Conservation (phyloP, 2,888 invertebrate species). For the Napeogenes inachia region DNA sequence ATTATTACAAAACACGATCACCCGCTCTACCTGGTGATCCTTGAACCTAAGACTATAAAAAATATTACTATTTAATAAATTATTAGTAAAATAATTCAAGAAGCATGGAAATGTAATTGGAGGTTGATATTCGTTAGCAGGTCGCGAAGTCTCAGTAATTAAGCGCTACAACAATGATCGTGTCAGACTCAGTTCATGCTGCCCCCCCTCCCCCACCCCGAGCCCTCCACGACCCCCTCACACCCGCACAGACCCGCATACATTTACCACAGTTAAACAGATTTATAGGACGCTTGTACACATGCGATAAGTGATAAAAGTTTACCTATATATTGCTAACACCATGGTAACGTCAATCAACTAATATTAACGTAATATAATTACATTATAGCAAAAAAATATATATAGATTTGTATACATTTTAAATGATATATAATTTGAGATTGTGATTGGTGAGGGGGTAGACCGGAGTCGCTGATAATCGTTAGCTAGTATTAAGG, state of each 20-base stretch:
- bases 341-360: too few species aligned
- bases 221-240: not conserved
- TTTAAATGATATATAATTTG: too few species aligned
- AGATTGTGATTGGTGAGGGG: too few species aligned
- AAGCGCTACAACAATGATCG: slow-evolving; percentile 26
- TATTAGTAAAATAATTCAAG: not conserved
- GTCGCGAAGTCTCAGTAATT: slow-evolving; percentile 20
- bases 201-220: not conserved
- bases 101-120: not conserved
- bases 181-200: slow-evolving; percentile 24
- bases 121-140: slow-evolving; percentile 9
- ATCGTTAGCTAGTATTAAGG: too few species aligned
- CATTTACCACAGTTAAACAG: not conserved
- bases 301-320: not conserved
- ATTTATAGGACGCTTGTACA: not conserved
- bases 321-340: too few species aligned
- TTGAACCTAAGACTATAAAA: not conserved
- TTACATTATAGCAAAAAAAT: too few species aligned
- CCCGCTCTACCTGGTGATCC: too few species aligned
- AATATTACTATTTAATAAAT: not conserved
- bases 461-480: too few species aligned
- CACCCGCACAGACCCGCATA: not conserved
- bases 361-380: too few species aligned
- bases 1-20: too few species aligned
- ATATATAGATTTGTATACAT: too few species aligned